Conservation (phyloP, 2,888 invertebrate species). For the Listrodromus nycthemerus region DNA sequence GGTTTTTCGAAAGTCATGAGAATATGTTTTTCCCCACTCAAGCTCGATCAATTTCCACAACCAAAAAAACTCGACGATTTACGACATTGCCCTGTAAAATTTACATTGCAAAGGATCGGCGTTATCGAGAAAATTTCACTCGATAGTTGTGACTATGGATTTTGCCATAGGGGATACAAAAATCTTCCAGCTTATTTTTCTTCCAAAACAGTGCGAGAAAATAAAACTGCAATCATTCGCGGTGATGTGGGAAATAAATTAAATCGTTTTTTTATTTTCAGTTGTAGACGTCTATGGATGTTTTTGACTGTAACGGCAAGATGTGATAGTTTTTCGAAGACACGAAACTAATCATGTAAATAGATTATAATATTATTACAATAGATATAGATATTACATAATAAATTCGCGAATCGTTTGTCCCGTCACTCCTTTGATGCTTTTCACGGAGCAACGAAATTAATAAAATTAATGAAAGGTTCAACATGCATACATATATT, state of each 20-base stretch:
- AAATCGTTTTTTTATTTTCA: constrained; percentile 34
- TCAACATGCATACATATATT: constrained; percentile 50
- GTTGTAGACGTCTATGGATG: not conserved
- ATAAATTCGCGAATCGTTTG: constrained; percentile 38
- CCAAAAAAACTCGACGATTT: not conserved
- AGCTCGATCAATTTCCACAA: constrained; percentile 27
- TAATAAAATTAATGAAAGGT: constrained; percentile 55
- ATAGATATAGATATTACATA: constrained; percentile 28
- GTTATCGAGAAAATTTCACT: not conserved
- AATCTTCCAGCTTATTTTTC: constrained; percentile 63
- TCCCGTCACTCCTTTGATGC: constrained; percentile 59
- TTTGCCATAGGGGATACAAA: constrained; percentile 6
- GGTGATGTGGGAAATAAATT: not conserved
- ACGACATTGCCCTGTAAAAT: not conserved
- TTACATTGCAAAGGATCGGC: not conserved
- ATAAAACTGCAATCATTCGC: not conserved
- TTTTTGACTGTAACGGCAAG: not conserved
- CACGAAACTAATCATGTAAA: constrained; percentile 46
- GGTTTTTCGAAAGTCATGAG: constrained; percentile 10
- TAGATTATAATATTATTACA: constrained; percentile 43
- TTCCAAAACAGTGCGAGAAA: constrained; percentile 20
- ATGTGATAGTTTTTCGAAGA: constrained; percentile 39
- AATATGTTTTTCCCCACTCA: constrained; percentile 20
- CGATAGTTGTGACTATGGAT: not conserved
- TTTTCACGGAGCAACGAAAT: constrained; percentile 71